phyloP scores from a whole-genome alignment of 2,113 vertebrate genomes.

The Salvator merianae region DNA sequence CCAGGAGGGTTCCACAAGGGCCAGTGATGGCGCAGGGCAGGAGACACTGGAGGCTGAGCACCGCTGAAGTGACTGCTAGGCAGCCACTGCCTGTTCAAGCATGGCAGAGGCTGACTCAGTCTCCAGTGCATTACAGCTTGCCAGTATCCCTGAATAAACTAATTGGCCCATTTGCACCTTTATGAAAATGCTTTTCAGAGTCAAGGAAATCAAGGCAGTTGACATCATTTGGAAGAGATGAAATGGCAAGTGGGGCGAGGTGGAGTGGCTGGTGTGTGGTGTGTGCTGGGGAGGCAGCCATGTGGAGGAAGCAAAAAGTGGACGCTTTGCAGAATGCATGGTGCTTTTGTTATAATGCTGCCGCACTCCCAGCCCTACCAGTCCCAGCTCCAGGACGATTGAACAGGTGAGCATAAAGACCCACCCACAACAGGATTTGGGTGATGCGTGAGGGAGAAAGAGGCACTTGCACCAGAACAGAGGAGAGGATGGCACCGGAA shows the following conservation, averaged over 20 bases:
- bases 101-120: conserved; percentile 28
- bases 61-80: conserved; percentile 27
- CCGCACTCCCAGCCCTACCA: too few species aligned
- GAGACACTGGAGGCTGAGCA: conserved; percentile 26
- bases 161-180: conserved; percentile 52
- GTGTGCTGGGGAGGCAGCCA: background rate
- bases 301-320: background rate
- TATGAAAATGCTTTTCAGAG: conserved; percentile 34
- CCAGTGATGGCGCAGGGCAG: background rate
- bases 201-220: conserved; percentile 19
- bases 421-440: too few species aligned
- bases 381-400: too few species aligned
- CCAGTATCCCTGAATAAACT: conserved; percentile 41
- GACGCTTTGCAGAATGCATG: background rate
- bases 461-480: too few species aligned
- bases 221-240: background rate
- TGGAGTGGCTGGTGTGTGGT: background rate
- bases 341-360: background rate
- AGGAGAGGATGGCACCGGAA: too few species aligned
- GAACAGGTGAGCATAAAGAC: too few species aligned
- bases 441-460: too few species aligned
- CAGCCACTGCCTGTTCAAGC: conserved; percentile 37
- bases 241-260: background rate
- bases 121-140: conserved; percentile 28
- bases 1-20: conserved; percentile 10